Evolutionary conservation across 2,797 vertebrate genomes (phyloP).

Genomic region (Melanotaenia trifasciata): DNA sequence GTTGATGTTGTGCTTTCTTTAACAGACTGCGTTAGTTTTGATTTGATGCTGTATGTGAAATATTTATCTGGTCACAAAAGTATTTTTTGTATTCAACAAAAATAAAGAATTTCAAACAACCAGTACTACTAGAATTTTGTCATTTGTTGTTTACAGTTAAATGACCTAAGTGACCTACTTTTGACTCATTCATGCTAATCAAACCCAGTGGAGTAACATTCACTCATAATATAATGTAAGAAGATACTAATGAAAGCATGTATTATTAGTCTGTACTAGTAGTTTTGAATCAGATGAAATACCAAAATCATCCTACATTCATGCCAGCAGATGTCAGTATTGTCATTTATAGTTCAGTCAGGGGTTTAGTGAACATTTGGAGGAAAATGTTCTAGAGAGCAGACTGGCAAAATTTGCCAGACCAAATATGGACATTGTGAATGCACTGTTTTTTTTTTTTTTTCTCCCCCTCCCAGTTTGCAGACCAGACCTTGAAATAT

Average conservation of each 20-base stretch:
- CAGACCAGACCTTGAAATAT: conserved; percentile 66
- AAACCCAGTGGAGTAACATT: not conserved
- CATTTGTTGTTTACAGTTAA: not conserved
- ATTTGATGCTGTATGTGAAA: conserved; percentile 81
- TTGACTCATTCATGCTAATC: not conserved
- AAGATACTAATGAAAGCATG: not conserved
- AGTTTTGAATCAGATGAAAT: not conserved
- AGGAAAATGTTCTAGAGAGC: conserved; percentile 54
- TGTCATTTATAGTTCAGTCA: conserved; percentile 44
- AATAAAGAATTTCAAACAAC: conserved; percentile 82
- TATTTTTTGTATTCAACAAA: conserved; percentile 90
- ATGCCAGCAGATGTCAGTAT: conserved; percentile 82
- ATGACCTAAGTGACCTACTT: not conserved
- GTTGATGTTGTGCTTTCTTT: conserved; percentile 84
- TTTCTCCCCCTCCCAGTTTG: conserved; percentile 45
- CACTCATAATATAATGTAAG: not conserved
- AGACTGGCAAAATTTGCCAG: conserved; percentile 61
- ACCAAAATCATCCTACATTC: conserved; percentile 56
- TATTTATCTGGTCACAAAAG: conserved; percentile 89
- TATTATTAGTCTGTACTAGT: too few species aligned
- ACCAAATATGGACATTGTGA: conserved; percentile 84
- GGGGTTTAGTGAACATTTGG: conserved; percentile 52
- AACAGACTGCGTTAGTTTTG: conserved; percentile 78
- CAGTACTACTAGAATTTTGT: not conserved
- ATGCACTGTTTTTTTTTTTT: conserved; percentile 48